Conservation (phyloP, 1,140 invertebrate species). For the Drosophila subobscura region DNA sequence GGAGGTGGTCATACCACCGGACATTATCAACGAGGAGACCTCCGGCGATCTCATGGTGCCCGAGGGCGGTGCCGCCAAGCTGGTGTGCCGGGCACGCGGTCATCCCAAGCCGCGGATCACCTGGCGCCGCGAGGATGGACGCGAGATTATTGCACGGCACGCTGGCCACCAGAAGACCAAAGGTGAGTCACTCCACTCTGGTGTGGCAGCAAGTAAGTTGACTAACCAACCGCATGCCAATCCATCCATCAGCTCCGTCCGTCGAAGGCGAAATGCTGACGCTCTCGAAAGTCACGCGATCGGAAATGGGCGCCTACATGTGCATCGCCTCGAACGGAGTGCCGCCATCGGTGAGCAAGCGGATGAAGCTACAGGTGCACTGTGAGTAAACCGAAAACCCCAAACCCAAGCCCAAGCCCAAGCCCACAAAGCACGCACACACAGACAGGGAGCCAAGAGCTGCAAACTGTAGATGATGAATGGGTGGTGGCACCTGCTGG, state of each 20-base stretch:
- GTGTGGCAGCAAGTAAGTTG: neutral
- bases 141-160: conserved; percentile 90
- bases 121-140: conserved; percentile 94
- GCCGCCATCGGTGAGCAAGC: conserved; percentile 90
- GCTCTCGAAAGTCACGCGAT: conserved; percentile 91
- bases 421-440: neutral
- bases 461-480: conserved; percentile 39
- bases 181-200: conserved; percentile 84
- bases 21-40: conserved; percentile 94
- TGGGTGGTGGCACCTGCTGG: conserved; percentile 38
- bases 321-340: conserved; percentile 92
- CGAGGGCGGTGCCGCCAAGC: conserved; percentile 93
- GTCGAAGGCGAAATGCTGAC: conserved; percentile 91
- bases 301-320: conserved; percentile 93
- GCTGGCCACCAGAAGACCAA: conserved; percentile 88
- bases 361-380: conserved; percentile 92
- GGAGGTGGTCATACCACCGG: conserved; percentile 95
- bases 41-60: conserved; percentile 95
- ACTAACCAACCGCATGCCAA: conserved; percentile 30
- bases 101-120: conserved; percentile 92
- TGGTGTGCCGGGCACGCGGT: conserved; percentile 93
- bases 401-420: neutral
- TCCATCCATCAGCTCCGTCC: conserved; percentile 84
- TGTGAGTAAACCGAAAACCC: conserved; percentile 88
- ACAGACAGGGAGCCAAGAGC: too few species aligned